Base-by-base conservation (phyloP, 2,888 invertebrate genomes). In the Stenurella melanura region DNA sequence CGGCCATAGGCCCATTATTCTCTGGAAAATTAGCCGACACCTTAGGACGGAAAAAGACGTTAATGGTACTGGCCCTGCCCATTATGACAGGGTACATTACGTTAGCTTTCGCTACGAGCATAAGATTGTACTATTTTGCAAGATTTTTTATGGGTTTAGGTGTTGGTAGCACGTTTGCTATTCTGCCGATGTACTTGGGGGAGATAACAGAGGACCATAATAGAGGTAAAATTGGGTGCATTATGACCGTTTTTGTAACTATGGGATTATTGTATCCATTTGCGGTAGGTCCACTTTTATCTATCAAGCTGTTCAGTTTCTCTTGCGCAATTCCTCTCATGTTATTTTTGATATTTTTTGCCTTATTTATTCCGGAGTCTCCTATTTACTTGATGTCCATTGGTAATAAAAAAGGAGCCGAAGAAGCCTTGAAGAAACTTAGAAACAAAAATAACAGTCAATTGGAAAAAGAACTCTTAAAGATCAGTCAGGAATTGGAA, bases 161-260 rank as follows among this genome's bases (percentile, higher is more conserved):
- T 0, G 91, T 93, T 0, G 94, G 95, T 0, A 92, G 93, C 85
- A 90, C 93, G 15, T 95, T 94, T 89, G 93, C 94, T 0, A 92
- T 94, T 1, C 92, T 93, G 0, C 96, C 97, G 0, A 95, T 96
- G 92, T 97, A 97, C 89, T 93, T 96, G 76, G 95, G 95, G 57
- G 97, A 97, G 89, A 95, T 96, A 54, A 93, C 96, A 7, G 94
- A 96, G 91, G 93, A 94, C 73, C 93, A 94, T 34, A 92, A 94
- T 19, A 91, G 97, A 77, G 97, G 97, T 0, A 93, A 95, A 0
- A 90, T 97, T 17, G 79, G 81, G n/a, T 80, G 96, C 0, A 93
- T 85, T 5, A 66, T 85, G 76, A 81, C 80, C 0, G 74, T 85
- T 9, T 83, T 83, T 18, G 34, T 80, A 9, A 75, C 81, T 1